phyloP scores from a whole-genome alignment of 64 coral and sea anemone species.

The Actinia tenebrosa region DNA sequence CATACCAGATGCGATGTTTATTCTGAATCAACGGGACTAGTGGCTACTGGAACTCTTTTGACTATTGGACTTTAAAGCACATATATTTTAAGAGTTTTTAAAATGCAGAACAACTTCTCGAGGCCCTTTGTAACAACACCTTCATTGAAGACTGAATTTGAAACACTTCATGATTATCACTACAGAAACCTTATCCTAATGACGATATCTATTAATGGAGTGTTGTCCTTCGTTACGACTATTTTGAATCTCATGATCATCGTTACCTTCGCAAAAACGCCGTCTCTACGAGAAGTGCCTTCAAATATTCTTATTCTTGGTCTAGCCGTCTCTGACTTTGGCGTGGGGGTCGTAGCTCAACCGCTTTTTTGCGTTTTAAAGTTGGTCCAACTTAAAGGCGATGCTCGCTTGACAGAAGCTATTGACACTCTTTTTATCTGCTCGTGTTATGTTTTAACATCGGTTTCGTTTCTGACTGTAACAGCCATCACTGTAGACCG shows the following conservation, averaged over 20 bases:
- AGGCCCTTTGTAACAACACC: no score
- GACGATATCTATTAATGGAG: background rate
- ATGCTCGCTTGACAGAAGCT: background rate
- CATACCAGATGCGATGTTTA: no score
- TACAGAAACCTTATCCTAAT: background rate
- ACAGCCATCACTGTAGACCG: background rate
- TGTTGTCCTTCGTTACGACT: background rate
- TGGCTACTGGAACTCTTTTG: no score
- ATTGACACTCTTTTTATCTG: background rate
- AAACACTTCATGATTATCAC: no score
- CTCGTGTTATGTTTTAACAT: background rate
- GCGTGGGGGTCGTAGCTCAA: background rate
- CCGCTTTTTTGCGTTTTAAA: background rate
- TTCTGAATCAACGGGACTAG: no score
- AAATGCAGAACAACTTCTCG: no score
- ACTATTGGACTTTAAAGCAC: no score
- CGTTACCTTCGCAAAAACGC: background rate
- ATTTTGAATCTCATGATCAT: background rate
- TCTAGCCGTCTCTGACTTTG: background rate
- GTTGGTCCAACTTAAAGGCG: background rate
- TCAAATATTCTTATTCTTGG: constrained; percentile 2
- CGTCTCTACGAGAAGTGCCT: background rate
- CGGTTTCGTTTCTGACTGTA: background rate
- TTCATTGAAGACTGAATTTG: no score
- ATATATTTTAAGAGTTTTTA: no score